Evolutionary conservation across 2,797 vertebrate genomes (phyloP).

Genomic region (Pseudotriccus pelzelni): DNA sequence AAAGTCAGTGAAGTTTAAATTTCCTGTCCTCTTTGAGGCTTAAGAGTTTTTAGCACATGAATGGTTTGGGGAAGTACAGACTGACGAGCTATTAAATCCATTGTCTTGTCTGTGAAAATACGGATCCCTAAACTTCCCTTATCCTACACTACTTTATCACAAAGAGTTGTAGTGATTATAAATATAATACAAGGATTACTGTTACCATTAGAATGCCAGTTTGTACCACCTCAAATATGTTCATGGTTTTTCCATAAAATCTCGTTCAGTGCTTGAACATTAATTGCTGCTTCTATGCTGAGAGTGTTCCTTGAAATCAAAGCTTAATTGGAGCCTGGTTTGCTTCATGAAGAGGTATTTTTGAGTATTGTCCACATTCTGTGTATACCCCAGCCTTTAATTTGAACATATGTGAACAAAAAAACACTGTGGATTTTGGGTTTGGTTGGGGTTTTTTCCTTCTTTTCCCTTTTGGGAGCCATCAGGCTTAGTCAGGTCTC

Average conservation of each 20-base stretch:
- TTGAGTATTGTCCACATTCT: not conserved
- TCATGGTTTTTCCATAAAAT: not conserved
- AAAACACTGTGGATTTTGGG: not conserved
- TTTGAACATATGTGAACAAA: not conserved
- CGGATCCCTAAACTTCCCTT: not conserved
- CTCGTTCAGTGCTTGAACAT: not conserved
- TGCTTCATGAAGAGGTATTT: not conserved
- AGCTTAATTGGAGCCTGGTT: not conserved
- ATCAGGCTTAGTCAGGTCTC: not conserved
- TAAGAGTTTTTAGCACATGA: not conserved
- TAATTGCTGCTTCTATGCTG: not conserved
- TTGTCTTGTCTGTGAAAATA: not conserved
- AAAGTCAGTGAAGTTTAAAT: not conserved
- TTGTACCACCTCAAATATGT: not conserved
- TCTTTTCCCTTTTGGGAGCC: not conserved
- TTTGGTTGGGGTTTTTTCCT: not conserved
- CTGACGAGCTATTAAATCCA: not conserved
- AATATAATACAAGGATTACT: not conserved
- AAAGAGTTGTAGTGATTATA: not conserved
- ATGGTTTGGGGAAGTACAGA: not conserved
- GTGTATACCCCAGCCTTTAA: not conserved
- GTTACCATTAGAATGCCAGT: not conserved
- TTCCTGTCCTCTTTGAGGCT: not conserved
- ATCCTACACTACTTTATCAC: not conserved
- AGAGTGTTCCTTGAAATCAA: not conserved